Percentiles rank a stretch among this genome's conserved stretches.
Evolutionary conservation across 2,888 invertebrate species (phyloP).

Genomic region (Drosophila paranaensis): DNA sequence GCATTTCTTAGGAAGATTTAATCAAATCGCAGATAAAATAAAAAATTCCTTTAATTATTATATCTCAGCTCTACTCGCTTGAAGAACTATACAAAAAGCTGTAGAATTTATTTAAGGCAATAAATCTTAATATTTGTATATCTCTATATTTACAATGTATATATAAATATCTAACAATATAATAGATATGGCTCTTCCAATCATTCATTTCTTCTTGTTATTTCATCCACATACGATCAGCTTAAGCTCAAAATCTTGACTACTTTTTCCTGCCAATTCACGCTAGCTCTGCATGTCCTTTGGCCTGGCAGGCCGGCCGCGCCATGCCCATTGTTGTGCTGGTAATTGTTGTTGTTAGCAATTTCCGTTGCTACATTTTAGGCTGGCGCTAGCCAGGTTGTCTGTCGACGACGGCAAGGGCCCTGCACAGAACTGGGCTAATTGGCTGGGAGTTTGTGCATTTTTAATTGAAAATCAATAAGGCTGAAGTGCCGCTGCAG

Average conservation of each 20-base stretch:
- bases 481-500: conserved; percentile 47
- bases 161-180: too few species aligned
- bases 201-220: too few species aligned
- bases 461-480: conserved; percentile 81
- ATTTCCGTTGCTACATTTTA: conserved; percentile 73
- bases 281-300: conserved; percentile 10
- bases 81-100: too few species aligned
- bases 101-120: too few species aligned
- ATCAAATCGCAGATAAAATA: too few species aligned
- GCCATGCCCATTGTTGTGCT: conserved; percentile 32
- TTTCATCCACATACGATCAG: background rate
- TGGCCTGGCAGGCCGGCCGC: conserved; percentile 7
- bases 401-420: conserved; percentile 12
- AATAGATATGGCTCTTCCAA: too few species aligned
- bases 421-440: conserved; percentile 66
- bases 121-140: too few species aligned
- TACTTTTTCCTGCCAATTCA: conserved; percentile 18
- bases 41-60: too few species aligned
- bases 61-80: too few species aligned
- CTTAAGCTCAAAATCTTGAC: background rate
- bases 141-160: too few species aligned
- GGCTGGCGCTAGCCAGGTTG: conserved; percentile 31
- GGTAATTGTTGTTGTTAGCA: conserved; percentile 73
- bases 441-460: conserved; percentile 73
- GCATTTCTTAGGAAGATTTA: too few species aligned